Evolutionary conservation across 30 jellyfish, hydroid and myxozoan species (phyloP), one percentile per base, ranked within the genome.

Genomic region (Morbakka virulenta): DNA sequence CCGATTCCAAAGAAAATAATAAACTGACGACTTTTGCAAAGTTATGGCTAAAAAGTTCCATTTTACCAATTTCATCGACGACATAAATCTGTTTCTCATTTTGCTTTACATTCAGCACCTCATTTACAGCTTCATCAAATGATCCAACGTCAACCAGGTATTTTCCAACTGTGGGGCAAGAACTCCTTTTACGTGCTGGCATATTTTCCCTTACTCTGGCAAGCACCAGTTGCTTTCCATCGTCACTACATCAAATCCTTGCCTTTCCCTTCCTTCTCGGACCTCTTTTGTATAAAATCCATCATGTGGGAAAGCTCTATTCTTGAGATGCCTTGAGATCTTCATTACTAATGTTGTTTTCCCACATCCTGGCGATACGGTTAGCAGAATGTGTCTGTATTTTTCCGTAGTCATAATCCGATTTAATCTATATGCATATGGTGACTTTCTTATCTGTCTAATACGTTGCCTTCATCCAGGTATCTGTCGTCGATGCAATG

Each of bases 281-380:
- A 80, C 65, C 62, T 88, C 97, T 34, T 67, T 92, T 0, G 97
- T 88, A 63, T 28, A 88, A 47, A 88, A 88, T 0, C 96, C 96
- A 63, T 48, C 52, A 34, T 74, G 21, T 20, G 48, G 11, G 22
- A 74, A 22, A 9, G 51, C 21, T 2, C 14, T 69, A 21, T 84
- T 52, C n/a, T 66, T 63, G 30, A 87, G 28, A 21, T n/a, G 50
- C 13, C 64, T 52, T n/a, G 65, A 87, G 48, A 87, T 83, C 49
- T 53, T 79, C 52, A 69, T 34, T 35, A 80, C 63, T 28, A 87
- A 9, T 3, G 96, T 87, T 20, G 96, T 87, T 64, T 87, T 87
- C 32, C 96, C 96, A 34, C 80, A 82, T 24, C 96, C 96, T 87
- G 32, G n/a, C n/a, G n/a, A n/a, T n/a, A n/a, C n/a, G n/a, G n/a